phyloP scores from a whole-genome alignment of 2,888 invertebrate genomes.

The Koerneria pararmatus region DNA sequence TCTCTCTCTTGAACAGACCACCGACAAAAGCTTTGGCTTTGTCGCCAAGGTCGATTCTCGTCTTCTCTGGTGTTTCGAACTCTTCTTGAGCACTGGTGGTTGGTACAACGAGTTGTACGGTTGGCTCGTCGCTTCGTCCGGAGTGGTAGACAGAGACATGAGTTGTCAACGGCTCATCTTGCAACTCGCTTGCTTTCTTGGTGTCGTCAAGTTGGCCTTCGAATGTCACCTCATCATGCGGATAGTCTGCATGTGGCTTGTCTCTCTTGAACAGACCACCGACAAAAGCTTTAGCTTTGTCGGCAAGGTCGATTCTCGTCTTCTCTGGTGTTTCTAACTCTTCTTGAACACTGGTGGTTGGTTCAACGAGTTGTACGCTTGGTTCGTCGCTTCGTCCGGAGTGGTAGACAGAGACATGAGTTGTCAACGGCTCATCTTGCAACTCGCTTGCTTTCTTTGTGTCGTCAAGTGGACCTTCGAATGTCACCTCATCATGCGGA shows the following conservation, averaged over 20 bases:
- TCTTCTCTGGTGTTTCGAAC: conserved; percentile 6
- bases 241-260: background rate
- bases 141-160: conserved; percentile 15
- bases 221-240: background rate
- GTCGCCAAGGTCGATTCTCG: conserved; percentile 6
- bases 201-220: conserved; percentile 7
- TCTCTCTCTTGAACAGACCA: too few relatives aligned
- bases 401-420: conserved; percentile 5
- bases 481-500: conserved; percentile 1
- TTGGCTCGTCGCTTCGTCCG: conserved; percentile 1
- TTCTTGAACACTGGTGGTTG: background rate
- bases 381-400: conserved; percentile 1
- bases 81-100: background rate
- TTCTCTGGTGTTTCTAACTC: conserved; percentile 8
- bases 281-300: conserved; percentile 11
- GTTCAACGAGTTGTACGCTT: background rate
- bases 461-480: conserved; percentile 2
- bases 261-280: background rate
- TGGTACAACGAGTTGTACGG: too few relatives aligned
- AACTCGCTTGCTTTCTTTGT: background rate
- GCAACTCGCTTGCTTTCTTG: background rate
- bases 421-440: background rate
- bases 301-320: conserved; percentile 10
- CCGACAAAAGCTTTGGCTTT: too few relatives aligned
- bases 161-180: background rate